Percentiles rank a stretch among this genome's conserved stretches.
Conservation (phyloP, 2,113 vertebrate species). For the Proteles cristata region DNA sequence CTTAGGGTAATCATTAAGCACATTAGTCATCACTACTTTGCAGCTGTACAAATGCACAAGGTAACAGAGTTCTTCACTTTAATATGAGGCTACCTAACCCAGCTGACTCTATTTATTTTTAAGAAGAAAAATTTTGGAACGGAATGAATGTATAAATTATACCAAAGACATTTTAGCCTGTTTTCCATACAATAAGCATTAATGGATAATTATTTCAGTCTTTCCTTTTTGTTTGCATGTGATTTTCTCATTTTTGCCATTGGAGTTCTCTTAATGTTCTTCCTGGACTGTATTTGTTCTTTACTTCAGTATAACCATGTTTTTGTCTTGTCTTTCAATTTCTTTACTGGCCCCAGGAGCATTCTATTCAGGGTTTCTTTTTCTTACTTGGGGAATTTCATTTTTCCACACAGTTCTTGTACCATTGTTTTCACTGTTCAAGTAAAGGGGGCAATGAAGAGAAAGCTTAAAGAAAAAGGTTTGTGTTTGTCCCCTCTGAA, state of each 20-base stretch:
- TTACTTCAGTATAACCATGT: neutral
- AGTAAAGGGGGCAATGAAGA: neutral
- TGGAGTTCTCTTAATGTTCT: neutral
- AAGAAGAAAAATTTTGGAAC: neutral
- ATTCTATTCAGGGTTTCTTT: conserved; percentile 3
- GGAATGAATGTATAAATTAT: conserved; percentile 16
- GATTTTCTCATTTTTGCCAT: neutral
- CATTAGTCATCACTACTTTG: neutral
- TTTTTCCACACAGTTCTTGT: conserved; percentile 4
- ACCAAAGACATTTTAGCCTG: neutral
- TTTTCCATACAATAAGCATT: conserved; percentile 26
- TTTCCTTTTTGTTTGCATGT: neutral
- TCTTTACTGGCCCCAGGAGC: neutral
- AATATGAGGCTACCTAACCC: neutral
- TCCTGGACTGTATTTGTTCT: neutral
- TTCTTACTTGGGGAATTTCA: neutral
- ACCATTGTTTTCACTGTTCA: neutral
- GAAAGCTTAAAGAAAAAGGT: neutral
- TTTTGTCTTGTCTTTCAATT: neutral
- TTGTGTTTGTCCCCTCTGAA: neutral
- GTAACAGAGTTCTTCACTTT: neutral
- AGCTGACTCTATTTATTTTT: neutral
- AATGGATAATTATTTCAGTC: neutral
- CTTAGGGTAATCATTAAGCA: neutral
- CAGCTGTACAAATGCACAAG: neutral